Base-by-base conservation (phyloP, 2,888 invertebrate genomes). In the Lasius fuliginosus region DNA sequence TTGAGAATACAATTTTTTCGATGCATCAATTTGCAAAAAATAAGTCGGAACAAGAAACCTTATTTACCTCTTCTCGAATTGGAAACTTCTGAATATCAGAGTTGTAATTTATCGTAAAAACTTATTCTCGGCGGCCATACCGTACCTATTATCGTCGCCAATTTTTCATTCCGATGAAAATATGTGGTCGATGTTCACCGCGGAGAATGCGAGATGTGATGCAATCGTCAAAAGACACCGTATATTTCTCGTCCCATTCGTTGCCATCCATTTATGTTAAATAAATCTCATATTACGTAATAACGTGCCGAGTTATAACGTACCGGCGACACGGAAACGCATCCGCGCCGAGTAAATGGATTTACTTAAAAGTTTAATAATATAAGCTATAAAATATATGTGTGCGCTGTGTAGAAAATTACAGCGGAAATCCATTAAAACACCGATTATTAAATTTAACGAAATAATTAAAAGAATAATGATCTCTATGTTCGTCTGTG, bases 31-130 rank as follows among this genome's bases (percentile, higher is more conserved):
- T 79, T 60, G 60, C 60, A 36, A 79, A 73, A 73, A 81, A 79
- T 79, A 71, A 73, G 62, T 60, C 46, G 60, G 79, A 62, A 71
- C 33, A 36, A 36, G 36, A 33, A 60, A 81, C 60, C 71, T 62
- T 81, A 81, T 81, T 60, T 69, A 36, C 36, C 73, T 81, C 36
- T 81, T 27, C 23, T 36, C 36, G 36, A 49, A 71, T 65, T 62
- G 40, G 60, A 81, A 81, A 81, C 60, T 81, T 81, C 23, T 33
- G 79, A 81, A 81, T 60, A 81, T 81, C 73, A 62, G 23, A 81
- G 79, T 73, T 81, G 60, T 73, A 81, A 81, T 81, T 81, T 81
- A 81, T 81, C 60, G 73, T 71, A 81, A 73, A 73, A 71, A 81
- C 60, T 62, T 81, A 58, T 49, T 60, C 58, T n/a, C 42, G 9